Evolutionary conservation across 2,888 invertebrate species (phyloP).

Genomic region (Anthophora plumipes): DNA sequence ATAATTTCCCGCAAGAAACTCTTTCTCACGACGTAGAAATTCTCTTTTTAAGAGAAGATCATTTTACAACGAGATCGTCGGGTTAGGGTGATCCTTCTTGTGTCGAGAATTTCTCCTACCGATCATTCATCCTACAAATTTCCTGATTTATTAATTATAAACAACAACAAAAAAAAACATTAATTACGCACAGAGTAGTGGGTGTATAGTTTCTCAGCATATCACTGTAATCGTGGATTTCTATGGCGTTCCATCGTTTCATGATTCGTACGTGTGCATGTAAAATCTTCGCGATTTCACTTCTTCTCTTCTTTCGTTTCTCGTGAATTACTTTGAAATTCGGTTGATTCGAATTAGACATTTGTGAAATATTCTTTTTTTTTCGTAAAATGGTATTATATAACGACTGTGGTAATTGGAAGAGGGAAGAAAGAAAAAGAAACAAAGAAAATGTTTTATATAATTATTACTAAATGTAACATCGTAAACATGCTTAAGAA

Average conservation of each 20-base stretch:
- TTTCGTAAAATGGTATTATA: conserved; percentile 17
- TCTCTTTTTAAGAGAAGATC: not conserved
- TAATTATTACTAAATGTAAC: not conserved
- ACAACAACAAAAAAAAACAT: too few relatives aligned
- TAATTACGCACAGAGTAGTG: conserved; percentile 6
- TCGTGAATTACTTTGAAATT: not conserved
- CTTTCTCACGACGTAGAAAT: not conserved
- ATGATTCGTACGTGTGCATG: not conserved
- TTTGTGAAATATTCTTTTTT: conserved; percentile 1
- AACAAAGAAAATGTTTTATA: conserved; percentile 24
- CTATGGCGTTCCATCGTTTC: conserved; percentile 9
- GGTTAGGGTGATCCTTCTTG: too few relatives aligned
- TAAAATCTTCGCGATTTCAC: not conserved
- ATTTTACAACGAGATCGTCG: too few relatives aligned
- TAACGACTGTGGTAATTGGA: conserved; percentile 4
- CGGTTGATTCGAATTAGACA: not conserved
- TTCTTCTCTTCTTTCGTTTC: not conserved
- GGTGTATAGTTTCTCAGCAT: not conserved
- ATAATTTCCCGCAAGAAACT: too few relatives aligned
- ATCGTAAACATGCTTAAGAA: not conserved
- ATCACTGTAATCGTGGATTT: not conserved
- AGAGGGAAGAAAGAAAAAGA: not conserved
- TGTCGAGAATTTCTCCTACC: not conserved
- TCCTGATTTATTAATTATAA: not conserved
- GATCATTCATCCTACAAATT: not conserved